Conservation (phyloP, 92 coral and sea anemone species). For the Epizoanthus illoricatus region DNA sequence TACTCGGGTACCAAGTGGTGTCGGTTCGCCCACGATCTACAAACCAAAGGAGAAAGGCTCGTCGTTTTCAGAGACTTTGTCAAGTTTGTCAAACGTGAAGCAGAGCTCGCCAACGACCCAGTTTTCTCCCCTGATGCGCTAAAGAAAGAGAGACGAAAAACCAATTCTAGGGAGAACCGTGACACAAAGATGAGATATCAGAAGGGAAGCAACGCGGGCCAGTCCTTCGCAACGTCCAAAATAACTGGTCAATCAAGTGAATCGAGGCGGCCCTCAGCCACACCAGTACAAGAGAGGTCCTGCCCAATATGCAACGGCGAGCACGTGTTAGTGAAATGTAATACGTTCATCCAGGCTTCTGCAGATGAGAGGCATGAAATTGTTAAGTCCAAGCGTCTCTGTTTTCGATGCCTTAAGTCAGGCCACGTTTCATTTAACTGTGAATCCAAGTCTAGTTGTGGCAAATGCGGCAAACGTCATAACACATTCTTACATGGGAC, state of each 20-base stretch:
- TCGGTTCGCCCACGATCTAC: conserved; percentile 55
- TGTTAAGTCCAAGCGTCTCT: conserved; percentile 47
- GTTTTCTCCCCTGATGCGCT: conserved; percentile 64
- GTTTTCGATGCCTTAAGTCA: conserved; percentile 44
- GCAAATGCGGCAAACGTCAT: conserved; percentile 57
- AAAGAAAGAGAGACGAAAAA: conserved; percentile 44
- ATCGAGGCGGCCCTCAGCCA: neutral
- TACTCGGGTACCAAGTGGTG: conserved; percentile 72
- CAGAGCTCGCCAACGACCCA: conserved; percentile 68
- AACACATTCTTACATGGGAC: conserved; percentile 58
- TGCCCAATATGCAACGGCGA: conserved; percentile 54
- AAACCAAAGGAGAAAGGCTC: conserved; percentile 25
- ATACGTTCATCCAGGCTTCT: conserved; percentile 20
- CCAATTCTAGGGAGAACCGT: neutral
- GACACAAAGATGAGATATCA: neutral
- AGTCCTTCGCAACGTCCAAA: conserved; percentile 28
- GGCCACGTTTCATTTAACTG: conserved; percentile 58
- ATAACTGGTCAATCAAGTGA: neutral
- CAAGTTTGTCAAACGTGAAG: conserved; percentile 54
- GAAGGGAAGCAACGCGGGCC: neutral
- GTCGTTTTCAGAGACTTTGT: conserved; percentile 50
- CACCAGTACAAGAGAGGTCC: neutral
- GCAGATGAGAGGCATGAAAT: conserved; percentile 46
- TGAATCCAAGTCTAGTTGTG: conserved; percentile 32
- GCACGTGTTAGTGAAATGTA: conserved; percentile 55